Conservation (phyloP, 1,140 invertebrate species). For the Tetragnatha versicolor region DNA sequence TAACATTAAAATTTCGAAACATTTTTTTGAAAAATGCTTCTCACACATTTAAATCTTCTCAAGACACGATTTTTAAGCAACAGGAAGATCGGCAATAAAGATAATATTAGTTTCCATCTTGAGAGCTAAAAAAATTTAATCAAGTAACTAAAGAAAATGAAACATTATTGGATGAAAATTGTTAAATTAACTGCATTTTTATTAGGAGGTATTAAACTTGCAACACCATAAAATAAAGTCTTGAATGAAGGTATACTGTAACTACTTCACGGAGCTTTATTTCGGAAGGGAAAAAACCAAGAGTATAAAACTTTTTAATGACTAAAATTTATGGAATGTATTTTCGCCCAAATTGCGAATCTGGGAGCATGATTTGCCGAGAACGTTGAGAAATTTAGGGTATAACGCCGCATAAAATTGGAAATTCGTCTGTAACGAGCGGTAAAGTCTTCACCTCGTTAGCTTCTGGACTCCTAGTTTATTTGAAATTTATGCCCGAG, state of each 20-base stretch:
- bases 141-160: too few relatives aligned
- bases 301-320: conserved; percentile 10
- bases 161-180: too few relatives aligned
- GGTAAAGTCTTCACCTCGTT: conserved; percentile 23
- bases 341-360: not conserved
- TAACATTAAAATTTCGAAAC: too few relatives aligned
- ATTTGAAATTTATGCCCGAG: conserved; percentile 17
- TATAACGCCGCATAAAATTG: conserved; percentile 4
- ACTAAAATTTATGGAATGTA: conserved; percentile 8
- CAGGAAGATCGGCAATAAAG: too few relatives aligned
- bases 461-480: conserved; percentile 5
- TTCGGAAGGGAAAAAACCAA: not conserved
- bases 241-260: not conserved
- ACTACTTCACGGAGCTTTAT: not conserved
- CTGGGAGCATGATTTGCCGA: not conserved
- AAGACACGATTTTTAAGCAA: too few relatives aligned
- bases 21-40: too few relatives aligned
- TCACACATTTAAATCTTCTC: too few relatives aligned
- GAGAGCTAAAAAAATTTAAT: too few relatives aligned
- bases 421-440: conserved; percentile 30
- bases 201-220: too few relatives aligned
- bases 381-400: not conserved
- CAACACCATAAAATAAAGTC: too few relatives aligned
- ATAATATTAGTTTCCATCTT: too few relatives aligned
- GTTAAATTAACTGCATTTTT: too few relatives aligned